These are phyloP conservation scores for Drosophila formosana DNA, from an alignment of 2,888 invertebrate genomes.

Conservation along the genomic window DNA sequence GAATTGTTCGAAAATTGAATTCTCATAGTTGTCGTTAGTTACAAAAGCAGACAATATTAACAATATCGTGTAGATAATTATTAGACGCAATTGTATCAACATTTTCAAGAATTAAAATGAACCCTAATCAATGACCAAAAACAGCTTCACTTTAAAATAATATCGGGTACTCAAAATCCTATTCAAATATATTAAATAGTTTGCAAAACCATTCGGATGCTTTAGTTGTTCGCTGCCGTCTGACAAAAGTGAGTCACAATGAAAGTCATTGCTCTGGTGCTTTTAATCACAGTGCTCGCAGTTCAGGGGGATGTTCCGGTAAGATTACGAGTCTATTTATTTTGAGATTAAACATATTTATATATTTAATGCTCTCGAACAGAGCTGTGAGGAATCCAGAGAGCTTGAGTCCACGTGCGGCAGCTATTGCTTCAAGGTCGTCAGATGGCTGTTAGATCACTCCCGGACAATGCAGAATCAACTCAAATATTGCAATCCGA, in stretches of 20 bases:
- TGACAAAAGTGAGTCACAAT: neutral
- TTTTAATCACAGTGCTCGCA: conserved; percentile 1
- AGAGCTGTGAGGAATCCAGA: neutral
- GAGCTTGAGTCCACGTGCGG: conserved; percentile 7
- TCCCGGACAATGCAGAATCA: neutral
- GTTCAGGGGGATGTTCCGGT: neutral
- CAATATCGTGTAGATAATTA: no score
- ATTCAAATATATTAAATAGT: neutral
- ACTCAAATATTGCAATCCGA: neutral
- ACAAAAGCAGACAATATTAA: no score
- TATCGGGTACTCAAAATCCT: neutral
- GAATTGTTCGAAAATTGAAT: no score
- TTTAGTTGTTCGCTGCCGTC: neutral
- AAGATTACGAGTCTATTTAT: neutral
- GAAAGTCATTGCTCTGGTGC: neutral
- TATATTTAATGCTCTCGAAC: neutral
- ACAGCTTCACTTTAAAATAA: neutral
- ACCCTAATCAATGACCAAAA: no score
- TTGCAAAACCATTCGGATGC: neutral
- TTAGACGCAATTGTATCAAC: no score
- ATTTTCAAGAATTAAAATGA: no score
- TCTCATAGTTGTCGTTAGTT: no score
- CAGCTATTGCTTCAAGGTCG: conserved; percentile 1
- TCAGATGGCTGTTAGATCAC: conserved; percentile 4
- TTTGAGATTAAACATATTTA: neutral